Base-by-base conservation (phyloP, 35 echinoderm and acorn worm species). In the Apostichopus californicus region DNA sequence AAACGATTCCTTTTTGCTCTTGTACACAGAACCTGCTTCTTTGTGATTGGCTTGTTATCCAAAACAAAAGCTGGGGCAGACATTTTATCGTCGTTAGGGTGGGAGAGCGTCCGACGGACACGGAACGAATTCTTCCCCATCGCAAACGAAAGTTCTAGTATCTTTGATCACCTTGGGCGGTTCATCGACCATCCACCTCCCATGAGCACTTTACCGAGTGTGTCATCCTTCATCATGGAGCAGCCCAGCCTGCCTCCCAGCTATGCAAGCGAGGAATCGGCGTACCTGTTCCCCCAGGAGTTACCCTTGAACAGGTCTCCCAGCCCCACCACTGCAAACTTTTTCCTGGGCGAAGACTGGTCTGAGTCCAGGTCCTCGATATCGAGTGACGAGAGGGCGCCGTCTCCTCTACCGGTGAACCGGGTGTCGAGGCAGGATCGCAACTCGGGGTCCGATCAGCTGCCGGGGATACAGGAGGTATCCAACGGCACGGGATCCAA, bases 1-100 rank as follows among this genome's bases (percentile, higher is more conserved):
- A 61, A 0, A 61, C 58, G 12, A 87, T 93, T 13, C 28, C 15
- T 64, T 63, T 11, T 85, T 58, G 26, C 75, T 55, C 53, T 73
- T 86, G 1, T 77, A 81, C 53, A 57, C 79, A 98, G 96, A 59
- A 98, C 96, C 20, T 98, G 96, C 91, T 98, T 98, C 93, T 96
- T 96, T 93, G 96, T 98, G 70, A 73, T 98, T 21, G 96, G 96
- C 21, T 87, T 98, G 5, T 87, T 98, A 28, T 94, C 94, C 63
- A 98, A 98, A 85, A 98, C 94, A 0, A 95, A 89, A 25, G 94
- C 79, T 64, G 96, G 96, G 15, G 93, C 96, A 57, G 96, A 94
- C 57, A 95, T 96, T 6, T 75, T 98, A 11, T 96, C 94, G 28
- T 90, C 90, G 4, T 86, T 98, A 9, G 96, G 96, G 15, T 98